Percentiles rank a stretch among this genome's conserved stretches.
Conservation (phyloP, 1,140 invertebrate genomes). For the Drosophila triauraria region DNA sequence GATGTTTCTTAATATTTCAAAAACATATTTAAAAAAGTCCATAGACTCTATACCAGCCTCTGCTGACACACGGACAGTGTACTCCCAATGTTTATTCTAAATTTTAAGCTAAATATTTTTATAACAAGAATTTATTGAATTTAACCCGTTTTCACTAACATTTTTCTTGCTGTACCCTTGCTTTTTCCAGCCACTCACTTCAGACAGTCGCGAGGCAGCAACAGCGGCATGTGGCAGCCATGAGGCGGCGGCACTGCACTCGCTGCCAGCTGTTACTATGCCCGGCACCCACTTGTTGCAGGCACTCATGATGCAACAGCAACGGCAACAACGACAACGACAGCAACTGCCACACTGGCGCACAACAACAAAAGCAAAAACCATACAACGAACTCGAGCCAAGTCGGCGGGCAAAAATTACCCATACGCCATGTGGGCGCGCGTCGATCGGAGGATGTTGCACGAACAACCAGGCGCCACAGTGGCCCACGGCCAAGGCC, state of each 20-base stretch:
- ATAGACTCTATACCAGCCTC: too few relatives aligned
- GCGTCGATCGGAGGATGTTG: constrained; percentile 54
- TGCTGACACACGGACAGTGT: too few relatives aligned
- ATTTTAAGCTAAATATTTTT: too few relatives aligned
- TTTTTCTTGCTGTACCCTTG: neutral
- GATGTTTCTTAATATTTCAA: too few relatives aligned
- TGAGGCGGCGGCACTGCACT: constrained; percentile 53
- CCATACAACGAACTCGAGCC: constrained; percentile 61
- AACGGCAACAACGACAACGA: constrained; percentile 3
- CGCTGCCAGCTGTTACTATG: constrained; percentile 57
- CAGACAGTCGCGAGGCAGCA: constrained; percentile 19
- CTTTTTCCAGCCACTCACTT: constrained; percentile 2
- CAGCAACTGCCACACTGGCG: constrained; percentile 14
- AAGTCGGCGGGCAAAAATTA: constrained; percentile 40
- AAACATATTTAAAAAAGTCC: too few relatives aligned
- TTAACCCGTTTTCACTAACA: neutral
- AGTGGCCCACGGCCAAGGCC: constrained; percentile 43
- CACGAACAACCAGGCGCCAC: constrained; percentile 39
- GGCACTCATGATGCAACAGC: constrained; percentile 60
- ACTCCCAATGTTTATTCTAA: too few relatives aligned
- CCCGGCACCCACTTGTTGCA: constrained; percentile 71
- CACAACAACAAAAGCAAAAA: constrained; percentile 21
- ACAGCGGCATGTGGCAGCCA: constrained; percentile 52
- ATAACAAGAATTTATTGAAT: neutral
- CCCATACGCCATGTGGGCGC: constrained; percentile 65